Base-by-base conservation (phyloP, 2,888 invertebrate species). In the Osedax fenrisi region DNA sequence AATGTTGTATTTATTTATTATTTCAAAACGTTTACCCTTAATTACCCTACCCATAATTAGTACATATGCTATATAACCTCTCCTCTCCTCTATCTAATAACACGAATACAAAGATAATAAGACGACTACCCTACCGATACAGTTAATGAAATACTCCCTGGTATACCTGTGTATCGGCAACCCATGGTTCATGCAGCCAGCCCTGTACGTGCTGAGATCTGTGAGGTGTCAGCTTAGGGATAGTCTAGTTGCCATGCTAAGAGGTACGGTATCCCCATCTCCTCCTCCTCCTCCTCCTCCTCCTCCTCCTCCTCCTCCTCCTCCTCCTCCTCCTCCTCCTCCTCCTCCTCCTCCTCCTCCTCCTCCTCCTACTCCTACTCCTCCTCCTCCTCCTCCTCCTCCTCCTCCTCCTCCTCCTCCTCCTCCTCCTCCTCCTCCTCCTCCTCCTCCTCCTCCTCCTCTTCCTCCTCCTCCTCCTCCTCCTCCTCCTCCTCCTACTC, bases 171-270 rank as follows among this genome's bases (percentile, higher is more conserved):
- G 79, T 17, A 77, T 84, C 2, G 80, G 83, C 73, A 78, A 79
- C 70, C 82, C 83, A 0, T 66, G 71, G 3, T 27, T 84, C 2
- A 79, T 80, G 23, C 80, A 80, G 72, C 78, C 80, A 0, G 75
- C 71, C 0, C 79, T 82, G 78, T 79, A 72, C 56, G 2, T 82
- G 1, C 69, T 79, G 1, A 75, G 80, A 23, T 75, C 76, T 2
- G 61, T 81, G 13, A 75, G 80, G 26, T 79, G 80, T 5, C 81
- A 84, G 76, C 79, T 81, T 76, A 81, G 83, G 74, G 78, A 77
- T n/a, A 68, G 77, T 10, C 81, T 82, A 10, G 80, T 84, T 2
- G 78, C 78, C 17, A 72, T 81, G 78, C 75, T 84, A 27, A 78
- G 85, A 22, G 83, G 84, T 41, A 10, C 5, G 41, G 17, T 41